Percentiles rank a stretch among this genome's conserved stretches.
Conservation (phyloP, 2,797 vertebrate genomes). For the Hydrophis major region DNA sequence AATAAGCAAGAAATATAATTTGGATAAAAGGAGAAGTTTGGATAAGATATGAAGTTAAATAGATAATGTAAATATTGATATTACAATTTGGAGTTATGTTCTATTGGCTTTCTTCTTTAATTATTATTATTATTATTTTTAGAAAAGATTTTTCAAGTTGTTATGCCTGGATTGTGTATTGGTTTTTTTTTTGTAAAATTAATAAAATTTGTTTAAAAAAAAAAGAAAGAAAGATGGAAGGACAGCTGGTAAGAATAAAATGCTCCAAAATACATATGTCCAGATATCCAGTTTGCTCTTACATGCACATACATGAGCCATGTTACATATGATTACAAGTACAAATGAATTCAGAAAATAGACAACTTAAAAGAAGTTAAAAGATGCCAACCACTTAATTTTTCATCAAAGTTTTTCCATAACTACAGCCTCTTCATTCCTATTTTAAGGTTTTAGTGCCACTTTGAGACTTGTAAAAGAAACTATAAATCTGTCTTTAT, state of each 20-base stretch:
- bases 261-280: neutral
- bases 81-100: no score
- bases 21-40: no score
- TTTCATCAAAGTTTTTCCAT: neutral
- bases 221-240: neutral
- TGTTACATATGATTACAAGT: neutral
- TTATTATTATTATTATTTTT: no score
- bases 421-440: neutral
- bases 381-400: neutral
- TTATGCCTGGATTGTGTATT: no score
- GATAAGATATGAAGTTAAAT: no score
- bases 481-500: neutral
- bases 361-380: neutral
- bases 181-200: no score
- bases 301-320: neutral
- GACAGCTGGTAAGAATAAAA: neutral
- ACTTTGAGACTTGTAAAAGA: neutral
- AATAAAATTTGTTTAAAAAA: no score
- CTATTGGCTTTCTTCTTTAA: no score
- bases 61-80: no score
- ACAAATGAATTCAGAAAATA: neutral
- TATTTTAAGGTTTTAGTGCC: neutral
- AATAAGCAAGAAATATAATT: no score
- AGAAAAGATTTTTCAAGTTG: no score
- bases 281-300: neutral